A percentile compares a stretch with the other conserved stretches of the same genome.
phyloP scores from a whole-genome alignment of 2,888 invertebrate genomes.

The Acanthoscelides obtectus region DNA sequence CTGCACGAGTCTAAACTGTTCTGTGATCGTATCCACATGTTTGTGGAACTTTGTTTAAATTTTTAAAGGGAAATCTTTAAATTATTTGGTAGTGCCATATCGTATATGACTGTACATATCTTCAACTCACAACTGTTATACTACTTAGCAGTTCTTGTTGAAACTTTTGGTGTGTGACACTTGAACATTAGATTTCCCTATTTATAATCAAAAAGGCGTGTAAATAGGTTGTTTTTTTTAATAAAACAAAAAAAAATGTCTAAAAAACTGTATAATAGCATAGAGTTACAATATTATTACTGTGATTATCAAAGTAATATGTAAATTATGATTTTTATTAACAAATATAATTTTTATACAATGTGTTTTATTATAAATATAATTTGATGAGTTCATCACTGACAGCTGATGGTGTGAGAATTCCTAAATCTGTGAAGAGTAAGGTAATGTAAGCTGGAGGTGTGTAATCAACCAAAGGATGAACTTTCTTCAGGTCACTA shows the following conservation, averaged over 20 bases:
- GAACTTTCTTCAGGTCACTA: conserved; percentile 54
- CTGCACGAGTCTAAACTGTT: conserved; percentile 4
- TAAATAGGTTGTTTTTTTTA: neutral
- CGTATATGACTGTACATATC: neutral
- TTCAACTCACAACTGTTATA: neutral
- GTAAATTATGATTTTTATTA: neutral
- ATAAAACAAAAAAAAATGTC: neutral
- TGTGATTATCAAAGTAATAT: neutral
- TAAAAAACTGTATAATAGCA: neutral
- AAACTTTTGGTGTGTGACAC: neutral
- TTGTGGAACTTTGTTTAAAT: conserved; percentile 7
- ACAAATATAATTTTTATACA: neutral
- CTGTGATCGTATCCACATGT: conserved; percentile 16
- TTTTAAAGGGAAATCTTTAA: neutral
- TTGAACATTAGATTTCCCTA: neutral
- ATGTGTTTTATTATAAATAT: conserved; percentile 64
- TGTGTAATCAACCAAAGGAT: conserved; percentile 95
- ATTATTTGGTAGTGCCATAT: neutral
- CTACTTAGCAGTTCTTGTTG: neutral
- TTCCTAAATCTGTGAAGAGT: conserved; percentile 93
- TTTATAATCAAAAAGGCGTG: neutral
- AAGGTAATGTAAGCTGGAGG: conserved; percentile 90
- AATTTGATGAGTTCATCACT: conserved; percentile 96
- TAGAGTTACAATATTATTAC: neutral
- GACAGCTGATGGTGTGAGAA: conserved; percentile 93